A percentile compares a stretch with the other conserved stretches of the same genome.
phyloP scores from a whole-genome alignment of 2,797 vertebrate species.

The Phalanger gymnotis region DNA sequence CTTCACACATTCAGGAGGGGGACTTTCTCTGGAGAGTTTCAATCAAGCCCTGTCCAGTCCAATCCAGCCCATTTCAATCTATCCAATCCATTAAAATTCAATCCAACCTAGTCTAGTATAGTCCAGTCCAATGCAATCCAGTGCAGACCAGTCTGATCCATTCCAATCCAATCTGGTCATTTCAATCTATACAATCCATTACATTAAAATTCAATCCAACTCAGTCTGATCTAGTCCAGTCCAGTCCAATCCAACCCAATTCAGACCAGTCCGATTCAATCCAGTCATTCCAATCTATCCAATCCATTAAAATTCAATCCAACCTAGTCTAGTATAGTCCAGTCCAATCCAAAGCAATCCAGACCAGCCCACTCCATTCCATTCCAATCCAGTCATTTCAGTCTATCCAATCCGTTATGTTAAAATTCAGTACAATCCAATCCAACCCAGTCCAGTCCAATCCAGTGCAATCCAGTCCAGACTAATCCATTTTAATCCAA shows the following conservation, averaged over 20 bases:
- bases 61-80: neutral
- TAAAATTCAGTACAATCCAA: neutral
- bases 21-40: neutral
- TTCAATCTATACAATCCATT: too few relatives aligned
- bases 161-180: too few relatives aligned
- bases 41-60: neutral
- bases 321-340: neutral
- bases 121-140: too few relatives aligned
- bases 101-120: neutral
- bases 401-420: neutral
- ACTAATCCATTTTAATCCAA: neutral
- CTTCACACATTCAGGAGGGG: neutral
- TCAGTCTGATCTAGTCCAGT: neutral
- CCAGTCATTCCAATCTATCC: too few relatives aligned
- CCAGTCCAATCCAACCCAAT: neutral
- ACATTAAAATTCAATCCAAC: too few relatives aligned
- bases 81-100: neutral
- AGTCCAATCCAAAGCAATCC: neutral
- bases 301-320: too few relatives aligned
- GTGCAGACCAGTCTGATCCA: too few relatives aligned
- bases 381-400: neutral
- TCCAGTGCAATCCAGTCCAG: too few relatives aligned
- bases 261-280: neutral
- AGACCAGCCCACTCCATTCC: too few relatives aligned
- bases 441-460: too few relatives aligned